Percentiles rank a stretch among this genome's conserved stretches.
phyloP scores from a whole-genome alignment of 2,888 invertebrate species.

The Nineta flava region DNA sequence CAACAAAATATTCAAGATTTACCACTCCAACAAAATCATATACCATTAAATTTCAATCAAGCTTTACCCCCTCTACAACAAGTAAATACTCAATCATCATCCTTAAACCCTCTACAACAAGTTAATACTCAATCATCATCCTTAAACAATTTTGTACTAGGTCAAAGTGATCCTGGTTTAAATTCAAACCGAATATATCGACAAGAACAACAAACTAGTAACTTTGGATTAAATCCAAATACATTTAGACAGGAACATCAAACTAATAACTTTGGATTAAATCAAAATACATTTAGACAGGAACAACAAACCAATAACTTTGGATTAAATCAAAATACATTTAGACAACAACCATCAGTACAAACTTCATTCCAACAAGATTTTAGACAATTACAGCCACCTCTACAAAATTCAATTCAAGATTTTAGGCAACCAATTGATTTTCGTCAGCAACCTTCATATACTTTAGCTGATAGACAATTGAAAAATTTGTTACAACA shows the following conservation, averaged over 20 bases:
- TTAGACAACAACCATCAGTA: too few relatives aligned
- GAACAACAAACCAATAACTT: conserved; percentile 24
- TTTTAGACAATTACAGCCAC: too few relatives aligned
- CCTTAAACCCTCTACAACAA: background rate
- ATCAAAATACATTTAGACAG: conserved; percentile 16
- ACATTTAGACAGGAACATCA: background rate
- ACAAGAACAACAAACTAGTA: conserved; percentile 24
- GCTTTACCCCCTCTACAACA: conserved; percentile 18
- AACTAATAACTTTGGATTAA: background rate
- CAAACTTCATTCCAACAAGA: too few relatives aligned
- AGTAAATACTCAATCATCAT: background rate
- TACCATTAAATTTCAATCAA: conserved; percentile 27
- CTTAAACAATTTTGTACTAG: conserved; percentile 3
- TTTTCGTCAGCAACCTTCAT: conserved; percentile 15
- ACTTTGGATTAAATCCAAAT: conserved; percentile 14
- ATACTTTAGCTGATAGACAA: conserved; percentile 32
- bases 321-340: conserved; percentile 10
- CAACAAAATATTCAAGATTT: conserved; percentile 31
- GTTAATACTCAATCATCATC: background rate
- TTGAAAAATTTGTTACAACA: conserved; percentile 47
- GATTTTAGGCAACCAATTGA: conserved; percentile 10
- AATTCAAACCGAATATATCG: conserved; percentile 10
- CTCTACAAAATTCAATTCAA: conserved; percentile 11
- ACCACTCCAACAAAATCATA: conserved; percentile 32
- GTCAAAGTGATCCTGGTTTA: background rate